These are phyloP conservation scores for Petaurus breviceps DNA, from an alignment of 2,113 vertebrate species.

Conservation along the genomic window DNA sequence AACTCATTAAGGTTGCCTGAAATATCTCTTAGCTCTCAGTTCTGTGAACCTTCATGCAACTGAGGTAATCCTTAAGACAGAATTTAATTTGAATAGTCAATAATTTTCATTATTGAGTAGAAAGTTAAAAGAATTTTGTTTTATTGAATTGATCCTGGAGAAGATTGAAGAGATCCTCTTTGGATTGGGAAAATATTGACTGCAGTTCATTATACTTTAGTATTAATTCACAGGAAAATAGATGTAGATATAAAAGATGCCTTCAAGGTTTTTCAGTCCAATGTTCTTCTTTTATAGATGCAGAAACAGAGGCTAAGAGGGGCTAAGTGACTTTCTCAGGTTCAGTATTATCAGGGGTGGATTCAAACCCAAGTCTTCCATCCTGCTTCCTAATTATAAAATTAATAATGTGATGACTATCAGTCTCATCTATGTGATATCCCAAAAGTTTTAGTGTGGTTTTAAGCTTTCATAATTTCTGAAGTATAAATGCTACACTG, in stretches of 20 bases:
- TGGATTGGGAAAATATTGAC: not conserved
- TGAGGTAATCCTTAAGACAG: not conserved
- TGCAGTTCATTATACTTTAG: not conserved
- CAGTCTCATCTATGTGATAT: not conserved
- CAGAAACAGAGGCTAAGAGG: not conserved
- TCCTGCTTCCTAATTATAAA: not conserved
- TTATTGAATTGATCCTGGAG: not conserved
- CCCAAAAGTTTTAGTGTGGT: not conserved
- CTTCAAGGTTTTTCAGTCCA: not conserved
- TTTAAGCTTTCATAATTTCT: not conserved
- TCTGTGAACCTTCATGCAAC: not conserved
- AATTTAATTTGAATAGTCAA: not conserved
- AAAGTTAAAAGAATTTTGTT: not conserved
- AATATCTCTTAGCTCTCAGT: not conserved
- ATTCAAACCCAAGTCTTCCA: not conserved
- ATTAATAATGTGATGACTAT: not conserved
- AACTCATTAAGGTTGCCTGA: not conserved
- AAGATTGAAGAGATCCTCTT: not conserved
- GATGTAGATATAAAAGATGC: not conserved
- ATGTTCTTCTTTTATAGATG: not conserved
- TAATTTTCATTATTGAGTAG: not conserved
- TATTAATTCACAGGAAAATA: not conserved
- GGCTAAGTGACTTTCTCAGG: not conserved
- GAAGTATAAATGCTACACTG: not conserved
- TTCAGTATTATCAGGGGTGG: not conserved